phyloP scores from a whole-genome alignment of 2,113 vertebrate genomes.

The Lathamus discolor region DNA sequence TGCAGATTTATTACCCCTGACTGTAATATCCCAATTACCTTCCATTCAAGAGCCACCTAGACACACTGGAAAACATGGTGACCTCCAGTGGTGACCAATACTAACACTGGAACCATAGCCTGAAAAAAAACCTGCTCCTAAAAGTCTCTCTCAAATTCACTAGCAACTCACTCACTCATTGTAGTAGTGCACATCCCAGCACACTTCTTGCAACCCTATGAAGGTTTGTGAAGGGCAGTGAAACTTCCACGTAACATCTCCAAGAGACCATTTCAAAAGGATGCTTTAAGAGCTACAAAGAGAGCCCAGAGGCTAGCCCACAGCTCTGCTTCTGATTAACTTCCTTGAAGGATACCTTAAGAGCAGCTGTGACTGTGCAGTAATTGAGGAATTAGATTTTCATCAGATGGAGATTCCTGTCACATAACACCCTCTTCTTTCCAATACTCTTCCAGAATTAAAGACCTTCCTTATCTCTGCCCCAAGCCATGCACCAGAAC shows the following conservation, averaged over 20 bases:
- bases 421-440: not conserved
- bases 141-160: not conserved
- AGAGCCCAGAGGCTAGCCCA: not conserved
- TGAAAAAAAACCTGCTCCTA: not conserved
- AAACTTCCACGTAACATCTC: not conserved
- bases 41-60: not conserved
- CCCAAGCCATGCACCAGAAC: not conserved
- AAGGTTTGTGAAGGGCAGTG: not conserved
- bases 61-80: not conserved
- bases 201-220: not conserved
- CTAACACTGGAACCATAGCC: not conserved
- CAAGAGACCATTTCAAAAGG: not conserved
- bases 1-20: not conserved
- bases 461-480: not conserved
- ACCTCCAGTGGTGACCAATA: not conserved
- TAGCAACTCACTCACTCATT: not conserved
- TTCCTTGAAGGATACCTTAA: not conserved
- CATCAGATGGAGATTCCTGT: not conserved
- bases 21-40: not conserved
- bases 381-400: not conserved
- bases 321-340: not conserved
- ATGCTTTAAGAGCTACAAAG: not conserved
- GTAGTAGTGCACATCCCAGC: fast-evolving
- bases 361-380: not conserved
- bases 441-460: not conserved